A percentile compares a stretch with the other conserved stretches of the same genome.
Conservation (phyloP, 1,140 invertebrate genomes). For the Callitettix versicolor region DNA sequence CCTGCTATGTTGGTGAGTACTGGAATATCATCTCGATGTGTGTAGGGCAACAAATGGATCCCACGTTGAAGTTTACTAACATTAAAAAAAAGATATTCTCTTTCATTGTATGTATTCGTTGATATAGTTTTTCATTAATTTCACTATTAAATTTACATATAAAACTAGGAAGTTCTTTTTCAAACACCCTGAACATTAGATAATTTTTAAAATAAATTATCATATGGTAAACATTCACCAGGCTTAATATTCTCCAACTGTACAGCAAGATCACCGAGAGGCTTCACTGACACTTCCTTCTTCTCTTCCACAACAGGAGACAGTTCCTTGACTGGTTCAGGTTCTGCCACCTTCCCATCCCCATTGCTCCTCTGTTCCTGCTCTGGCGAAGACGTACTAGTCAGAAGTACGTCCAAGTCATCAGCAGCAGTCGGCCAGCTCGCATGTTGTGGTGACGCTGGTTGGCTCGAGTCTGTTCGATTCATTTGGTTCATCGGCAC, state of each 20-base stretch:
- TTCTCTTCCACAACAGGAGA: not conserved
- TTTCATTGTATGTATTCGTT: no score
- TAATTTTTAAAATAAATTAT: no score
- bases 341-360: not conserved
- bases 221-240: no score
- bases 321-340: not conserved
- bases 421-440: not conserved
- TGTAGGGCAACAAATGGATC: no score
- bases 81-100: no score
- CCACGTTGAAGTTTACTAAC: no score
- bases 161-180: no score
- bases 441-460: not conserved
- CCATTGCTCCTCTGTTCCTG: not conserved
- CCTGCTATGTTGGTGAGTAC: no score
- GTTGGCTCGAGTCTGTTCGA: not conserved
- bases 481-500: slow-evolving; percentile 53
- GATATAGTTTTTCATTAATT: no score
- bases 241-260: slow-evolving; percentile 65
- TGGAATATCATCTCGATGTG: no score
- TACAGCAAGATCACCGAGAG: slow-evolving; percentile 61
- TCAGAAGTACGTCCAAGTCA: not conserved
- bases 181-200: no score
- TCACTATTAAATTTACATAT: no score
- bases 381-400: not conserved
- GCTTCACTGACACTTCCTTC: slow-evolving; percentile 29